A percentile compares a stretch with the other conserved stretches of the same genome.
Evolutionary conservation across 2,113 vertebrate genomes (phyloP).

Genomic region (Crotophaga sulcirostris): DNA sequence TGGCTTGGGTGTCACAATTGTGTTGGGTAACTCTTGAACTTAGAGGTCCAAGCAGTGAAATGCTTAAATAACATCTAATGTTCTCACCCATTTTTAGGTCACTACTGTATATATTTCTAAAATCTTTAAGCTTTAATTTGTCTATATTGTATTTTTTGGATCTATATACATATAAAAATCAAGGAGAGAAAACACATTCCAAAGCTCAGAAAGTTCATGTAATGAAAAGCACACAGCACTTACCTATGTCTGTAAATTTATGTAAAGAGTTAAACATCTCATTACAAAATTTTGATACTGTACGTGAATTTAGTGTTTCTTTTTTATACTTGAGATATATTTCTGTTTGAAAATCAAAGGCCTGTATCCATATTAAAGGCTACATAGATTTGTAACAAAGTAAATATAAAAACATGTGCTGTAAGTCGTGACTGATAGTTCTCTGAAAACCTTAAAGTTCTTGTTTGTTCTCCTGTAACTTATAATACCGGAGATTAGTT

Average conservation of each 20-base stretch:
- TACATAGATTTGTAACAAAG: not conserved
- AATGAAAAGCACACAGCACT: not conserved
- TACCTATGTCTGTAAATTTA: not conserved
- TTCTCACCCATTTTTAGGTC: not conserved
- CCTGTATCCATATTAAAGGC: not conserved
- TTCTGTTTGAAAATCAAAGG: slow-evolving; percentile 36
- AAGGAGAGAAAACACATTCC: not conserved
- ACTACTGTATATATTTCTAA: not conserved
- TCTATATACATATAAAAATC: not conserved
- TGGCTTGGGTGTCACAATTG: not conserved
- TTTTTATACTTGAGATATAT: not conserved
- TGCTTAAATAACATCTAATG: not conserved
- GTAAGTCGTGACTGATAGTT: not conserved
- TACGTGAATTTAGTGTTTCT: not conserved
- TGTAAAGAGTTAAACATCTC: not conserved
- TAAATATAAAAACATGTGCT: not conserved
- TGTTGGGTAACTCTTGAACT: not conserved
- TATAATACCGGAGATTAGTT: not conserved
- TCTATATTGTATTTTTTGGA: not conserved
- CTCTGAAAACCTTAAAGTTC: not conserved
- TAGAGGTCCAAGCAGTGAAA: not conserved
- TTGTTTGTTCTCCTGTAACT: not conserved
- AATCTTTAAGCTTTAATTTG: not conserved
- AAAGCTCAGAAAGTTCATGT: not conserved
- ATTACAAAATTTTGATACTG: not conserved